Conservation (phyloP, 2,797 vertebrate species). For the Phoebastria nigripes region DNA sequence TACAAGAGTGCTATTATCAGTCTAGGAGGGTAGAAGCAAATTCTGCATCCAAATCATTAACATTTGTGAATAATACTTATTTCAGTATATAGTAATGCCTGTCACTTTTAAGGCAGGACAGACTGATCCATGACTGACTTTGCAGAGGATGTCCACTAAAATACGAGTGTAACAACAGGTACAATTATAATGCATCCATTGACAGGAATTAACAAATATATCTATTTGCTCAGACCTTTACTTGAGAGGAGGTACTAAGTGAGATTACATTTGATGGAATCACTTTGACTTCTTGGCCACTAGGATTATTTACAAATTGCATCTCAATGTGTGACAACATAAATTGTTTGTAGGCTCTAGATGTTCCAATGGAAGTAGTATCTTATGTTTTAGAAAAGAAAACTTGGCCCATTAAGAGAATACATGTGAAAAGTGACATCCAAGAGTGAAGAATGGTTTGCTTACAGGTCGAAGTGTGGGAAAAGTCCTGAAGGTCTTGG, state of each 20-base stretch:
- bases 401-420: background rate
- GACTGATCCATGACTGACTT: background rate
- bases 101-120: background rate
- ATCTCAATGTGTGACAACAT: background rate
- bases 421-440: background rate
- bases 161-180: rapidly evolving
- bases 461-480: background rate
- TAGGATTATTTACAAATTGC: background rate
- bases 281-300: background rate
- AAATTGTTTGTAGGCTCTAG: background rate
- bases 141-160: background rate
- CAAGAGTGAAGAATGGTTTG: background rate
- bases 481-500: background rate
- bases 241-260: background rate
- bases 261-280: background rate
- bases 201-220: background rate
- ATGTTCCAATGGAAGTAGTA: background rate
- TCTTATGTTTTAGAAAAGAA: background rate
- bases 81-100: background rate
- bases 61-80: background rate
- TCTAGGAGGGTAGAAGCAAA: background rate
- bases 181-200: background rate
- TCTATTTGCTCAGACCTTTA: background rate
- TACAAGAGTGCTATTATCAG: background rate
- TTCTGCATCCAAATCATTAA: background rate